These are phyloP conservation scores for Platynereis dumerilii DNA, from an alignment of 2,888 invertebrate genomes.

Conservation along the genomic window DNA sequence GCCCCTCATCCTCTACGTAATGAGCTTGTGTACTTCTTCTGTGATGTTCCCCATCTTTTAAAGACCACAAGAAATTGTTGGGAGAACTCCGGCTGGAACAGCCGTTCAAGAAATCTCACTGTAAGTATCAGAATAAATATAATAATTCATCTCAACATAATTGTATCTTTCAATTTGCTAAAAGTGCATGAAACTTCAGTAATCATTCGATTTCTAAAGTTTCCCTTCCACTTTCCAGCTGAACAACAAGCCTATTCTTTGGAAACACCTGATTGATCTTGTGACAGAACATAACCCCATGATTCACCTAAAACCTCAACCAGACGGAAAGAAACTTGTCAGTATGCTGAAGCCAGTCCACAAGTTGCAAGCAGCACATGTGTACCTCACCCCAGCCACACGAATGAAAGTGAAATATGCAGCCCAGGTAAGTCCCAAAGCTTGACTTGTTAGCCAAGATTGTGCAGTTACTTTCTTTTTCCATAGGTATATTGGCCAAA, in stretches of 20 bases:
- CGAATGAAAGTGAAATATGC: too few species aligned
- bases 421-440: too few species aligned
- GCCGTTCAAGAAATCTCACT: neutral
- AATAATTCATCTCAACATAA: too few species aligned
- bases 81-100: too few species aligned
- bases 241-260: neutral
- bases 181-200: too few species aligned
- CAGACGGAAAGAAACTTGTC: too few species aligned
- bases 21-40: neutral
- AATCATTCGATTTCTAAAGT: too few species aligned
- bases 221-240: neutral
- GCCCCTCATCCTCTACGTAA: neutral
- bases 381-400: neutral
- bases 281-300: too few species aligned
- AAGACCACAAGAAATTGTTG: neutral
- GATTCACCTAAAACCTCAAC: neutral
- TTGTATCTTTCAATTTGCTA: too few species aligned
- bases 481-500: too few species aligned
- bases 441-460: too few species aligned
- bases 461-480: too few species aligned
- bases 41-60: neutral
- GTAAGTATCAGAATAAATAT: neutral
- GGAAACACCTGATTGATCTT: neutral
- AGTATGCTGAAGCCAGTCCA: neutral
- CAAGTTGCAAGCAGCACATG: neutral